A percentile compares a stretch with the other conserved stretches of the same genome.
Conservation (phyloP, 2,888 invertebrate genomes). For the Stegophylla sp. region DNA sequence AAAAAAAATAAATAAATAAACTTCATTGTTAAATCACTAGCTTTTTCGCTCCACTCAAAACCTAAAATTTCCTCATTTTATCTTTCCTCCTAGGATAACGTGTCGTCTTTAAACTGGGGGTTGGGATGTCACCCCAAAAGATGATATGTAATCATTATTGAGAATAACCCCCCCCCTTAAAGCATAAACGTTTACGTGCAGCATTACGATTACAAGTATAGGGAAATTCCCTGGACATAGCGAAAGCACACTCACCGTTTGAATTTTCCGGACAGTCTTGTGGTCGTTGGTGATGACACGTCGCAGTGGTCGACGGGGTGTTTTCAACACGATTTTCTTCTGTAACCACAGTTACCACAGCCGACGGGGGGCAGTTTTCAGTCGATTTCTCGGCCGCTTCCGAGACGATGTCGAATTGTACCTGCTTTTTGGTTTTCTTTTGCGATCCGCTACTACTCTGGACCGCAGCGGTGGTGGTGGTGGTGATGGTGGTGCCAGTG, state of each 20-base stretch:
- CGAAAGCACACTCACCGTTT: not conserved
- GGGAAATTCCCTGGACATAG: too few relatives aligned
- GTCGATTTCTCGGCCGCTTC: not conserved
- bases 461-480: not conserved
- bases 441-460: not conserved
- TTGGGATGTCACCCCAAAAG: too few relatives aligned
- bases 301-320: not conserved
- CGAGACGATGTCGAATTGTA: conserved; percentile 44
- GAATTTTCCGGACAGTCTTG: not conserved
- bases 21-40: too few relatives aligned
- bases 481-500: not conserved
- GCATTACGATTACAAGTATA: too few relatives aligned
- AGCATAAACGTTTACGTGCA: too few relatives aligned
- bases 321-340: not conserved
- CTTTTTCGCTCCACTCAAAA: too few relatives aligned
- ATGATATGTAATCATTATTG: too few relatives aligned
- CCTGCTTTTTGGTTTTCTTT: conserved; percentile 45
- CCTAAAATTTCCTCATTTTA: too few relatives aligned
- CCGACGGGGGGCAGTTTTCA: not conserved
- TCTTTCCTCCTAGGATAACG: too few relatives aligned
- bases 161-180: too few relatives aligned
- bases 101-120: too few relatives aligned
- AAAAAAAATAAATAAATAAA: too few relatives aligned
- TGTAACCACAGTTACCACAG: not conserved
- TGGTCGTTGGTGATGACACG: not conserved